Conservation (phyloP, 2,113 vertebrate genomes). For the Anser brachyrhynchus region DNA sequence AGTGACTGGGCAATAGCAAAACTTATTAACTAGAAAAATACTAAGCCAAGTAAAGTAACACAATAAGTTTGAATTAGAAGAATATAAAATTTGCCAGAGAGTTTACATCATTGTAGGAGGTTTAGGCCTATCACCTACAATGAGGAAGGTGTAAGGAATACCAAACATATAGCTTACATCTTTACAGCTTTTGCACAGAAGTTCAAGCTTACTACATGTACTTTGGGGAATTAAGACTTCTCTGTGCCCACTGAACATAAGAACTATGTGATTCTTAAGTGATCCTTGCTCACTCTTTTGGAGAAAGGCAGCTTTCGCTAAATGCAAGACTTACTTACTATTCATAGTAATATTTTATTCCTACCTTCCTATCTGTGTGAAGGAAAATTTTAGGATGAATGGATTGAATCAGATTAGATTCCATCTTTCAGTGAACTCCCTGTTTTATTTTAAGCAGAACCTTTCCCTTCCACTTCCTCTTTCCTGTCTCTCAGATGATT, state of each 20-base stretch:
- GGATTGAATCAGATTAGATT: background rate
- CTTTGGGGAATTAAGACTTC: background rate
- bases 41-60: background rate
- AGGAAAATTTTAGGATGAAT: background rate
- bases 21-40: background rate
- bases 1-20: background rate
- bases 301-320: background rate
- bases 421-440: background rate
- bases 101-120: background rate
- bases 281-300: background rate
- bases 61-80: background rate
- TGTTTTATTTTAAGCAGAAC: background rate
- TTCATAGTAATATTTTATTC: background rate
- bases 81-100: background rate
- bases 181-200: rapidly evolving
- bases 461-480: background rate
- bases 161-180: background rate
- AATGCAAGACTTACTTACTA: background rate
- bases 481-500: background rate
- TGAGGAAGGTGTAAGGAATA: background rate
- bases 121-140: background rate
- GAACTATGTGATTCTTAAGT: background rate
- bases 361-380: background rate
- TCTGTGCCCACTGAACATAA: background rate
- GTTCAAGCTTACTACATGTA: rapidly evolving